A percentile compares a stretch with the other conserved stretches of the same genome.
Evolutionary conservation across 1,140 invertebrate genomes (phyloP).

Genomic region (Venustaconcha ellipsiformis): DNA sequence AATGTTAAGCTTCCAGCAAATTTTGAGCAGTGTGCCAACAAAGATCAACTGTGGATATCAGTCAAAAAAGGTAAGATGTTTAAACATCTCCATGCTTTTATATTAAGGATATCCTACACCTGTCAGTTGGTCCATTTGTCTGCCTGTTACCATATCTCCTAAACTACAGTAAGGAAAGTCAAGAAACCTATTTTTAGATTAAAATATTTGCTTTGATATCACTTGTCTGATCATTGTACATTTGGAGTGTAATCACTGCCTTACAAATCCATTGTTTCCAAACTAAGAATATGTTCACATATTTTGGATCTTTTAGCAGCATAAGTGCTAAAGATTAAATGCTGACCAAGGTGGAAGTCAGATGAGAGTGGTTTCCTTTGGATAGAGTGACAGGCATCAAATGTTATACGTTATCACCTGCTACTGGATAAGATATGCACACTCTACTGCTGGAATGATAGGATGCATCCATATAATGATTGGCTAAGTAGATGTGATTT

Average conservation of each 20-base stretch:
- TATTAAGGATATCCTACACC: conserved; percentile 3
- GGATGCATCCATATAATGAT: no score
- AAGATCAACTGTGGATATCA: conserved; percentile 88
- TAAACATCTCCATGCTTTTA: conserved; percentile 26
- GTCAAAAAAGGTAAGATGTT: conserved; percentile 81
- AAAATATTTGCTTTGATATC: background rate
- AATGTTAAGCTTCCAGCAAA: conserved; percentile 82
- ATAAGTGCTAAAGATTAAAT: no score
- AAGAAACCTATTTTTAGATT: background rate
- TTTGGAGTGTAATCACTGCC: background rate
- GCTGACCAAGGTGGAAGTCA: no score
- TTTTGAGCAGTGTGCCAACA: conserved; percentile 89
- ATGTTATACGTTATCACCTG: no score
- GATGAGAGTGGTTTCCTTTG: no score
- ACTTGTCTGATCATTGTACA: background rate
- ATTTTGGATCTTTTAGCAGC: no score
- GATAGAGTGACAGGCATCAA: no score
- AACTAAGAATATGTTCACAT: no score
- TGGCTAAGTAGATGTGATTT: no score
- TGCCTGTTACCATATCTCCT: background rate
- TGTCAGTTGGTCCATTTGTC: conserved; percentile 4
- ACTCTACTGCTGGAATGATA: no score
- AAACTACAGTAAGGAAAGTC: background rate
- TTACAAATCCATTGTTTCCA: no score
- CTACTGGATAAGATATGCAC: no score